phyloP scores from a whole-genome alignment of 1,140 invertebrate genomes.

The Callitettix versicolor region DNA sequence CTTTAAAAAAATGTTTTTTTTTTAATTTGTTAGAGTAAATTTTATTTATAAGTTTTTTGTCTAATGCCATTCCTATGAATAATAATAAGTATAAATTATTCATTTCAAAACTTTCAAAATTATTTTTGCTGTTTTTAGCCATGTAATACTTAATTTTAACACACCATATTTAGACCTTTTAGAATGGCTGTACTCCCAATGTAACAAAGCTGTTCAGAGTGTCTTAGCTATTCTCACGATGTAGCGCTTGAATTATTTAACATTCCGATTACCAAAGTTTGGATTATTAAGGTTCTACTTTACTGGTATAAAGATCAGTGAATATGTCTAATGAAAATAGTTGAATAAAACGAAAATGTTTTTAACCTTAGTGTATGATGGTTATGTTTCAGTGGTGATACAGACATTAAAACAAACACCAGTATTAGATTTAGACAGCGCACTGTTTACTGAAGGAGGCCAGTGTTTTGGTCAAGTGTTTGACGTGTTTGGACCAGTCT shows the following conservation, averaged over 20 bases:
- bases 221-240: neutral
- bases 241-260: neutral
- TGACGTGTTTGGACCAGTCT: slow-evolving; percentile 79
- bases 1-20: no score
- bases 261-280: no score
- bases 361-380: neutral
- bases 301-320: neutral
- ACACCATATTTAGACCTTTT: no score
- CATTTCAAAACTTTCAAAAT: no score
- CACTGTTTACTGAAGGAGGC: slow-evolving; percentile 68
- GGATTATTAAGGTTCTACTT: neutral
- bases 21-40: no score
- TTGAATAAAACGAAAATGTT: neutral
- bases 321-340: neutral
- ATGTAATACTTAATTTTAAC: neutral
- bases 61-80: no score
- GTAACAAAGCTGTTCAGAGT: neutral
- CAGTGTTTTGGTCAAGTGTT: slow-evolving; percentile 67
- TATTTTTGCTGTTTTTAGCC: no score
- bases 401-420: slow-evolving; percentile 53
- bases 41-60: no score
- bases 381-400: slow-evolving; percentile 52
- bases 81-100: no score
- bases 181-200: no score
- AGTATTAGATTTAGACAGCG: slow-evolving; percentile 70